These are phyloP conservation scores for Corydoras maculifer DNA, from an alignment of 2,113 vertebrate species.

Conservation along the genomic window DNA sequence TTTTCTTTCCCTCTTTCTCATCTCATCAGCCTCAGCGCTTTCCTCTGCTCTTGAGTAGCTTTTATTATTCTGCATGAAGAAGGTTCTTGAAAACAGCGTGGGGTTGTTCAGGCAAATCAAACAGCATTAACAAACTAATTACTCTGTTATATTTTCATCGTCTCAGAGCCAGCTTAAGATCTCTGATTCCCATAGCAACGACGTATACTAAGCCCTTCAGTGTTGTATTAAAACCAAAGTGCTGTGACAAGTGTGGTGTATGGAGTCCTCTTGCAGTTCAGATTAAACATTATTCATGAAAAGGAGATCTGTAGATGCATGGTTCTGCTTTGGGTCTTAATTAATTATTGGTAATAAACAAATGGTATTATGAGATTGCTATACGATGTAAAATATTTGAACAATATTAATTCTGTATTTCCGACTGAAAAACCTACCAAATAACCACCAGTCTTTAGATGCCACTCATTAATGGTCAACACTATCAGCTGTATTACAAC, in stretches of 20 bases:
- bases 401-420: no score
- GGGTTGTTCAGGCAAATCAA: conserved; percentile 34
- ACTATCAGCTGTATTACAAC: no score
- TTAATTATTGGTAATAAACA: no score
- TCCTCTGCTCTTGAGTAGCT: conserved; percentile 37
- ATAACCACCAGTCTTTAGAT: no score
- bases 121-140: conserved; percentile 36
- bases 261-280: conserved; percentile 19
- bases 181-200: conserved; percentile 48
- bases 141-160: conserved; percentile 57
- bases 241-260: conserved; percentile 48
- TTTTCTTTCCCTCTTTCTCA: conserved; percentile 1
- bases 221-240: conserved; percentile 39
- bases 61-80: conserved; percentile 30
- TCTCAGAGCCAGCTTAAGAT: conserved; percentile 37
- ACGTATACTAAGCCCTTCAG: conserved; percentile 24
- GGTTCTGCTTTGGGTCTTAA: no score
- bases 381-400: no score
- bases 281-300: no score
- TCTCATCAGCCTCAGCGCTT: conserved; percentile 41
- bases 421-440: no score
- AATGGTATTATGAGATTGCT: no score
- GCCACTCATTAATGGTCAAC: no score
- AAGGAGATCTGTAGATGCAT: no score
- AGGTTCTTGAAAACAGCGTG: conserved; percentile 25